Evolutionary conservation across 2,888 invertebrate species (phyloP), one percentile per base, ranked within the genome.

Genomic region (Melipona beecheii): DNA sequence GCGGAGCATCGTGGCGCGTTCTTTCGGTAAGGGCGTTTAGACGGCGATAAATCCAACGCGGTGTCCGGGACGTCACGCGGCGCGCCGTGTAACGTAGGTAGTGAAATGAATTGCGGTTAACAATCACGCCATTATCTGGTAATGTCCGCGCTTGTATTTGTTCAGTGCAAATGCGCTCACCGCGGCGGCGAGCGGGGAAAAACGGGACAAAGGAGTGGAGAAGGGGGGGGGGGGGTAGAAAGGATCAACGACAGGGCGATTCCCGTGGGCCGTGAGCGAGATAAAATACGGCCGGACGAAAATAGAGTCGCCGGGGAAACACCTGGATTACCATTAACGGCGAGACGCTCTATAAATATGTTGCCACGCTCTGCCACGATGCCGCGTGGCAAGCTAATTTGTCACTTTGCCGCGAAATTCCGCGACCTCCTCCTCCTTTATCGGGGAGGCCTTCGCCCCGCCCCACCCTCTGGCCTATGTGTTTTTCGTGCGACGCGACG

Each of bases 311-410:
- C 66, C 70, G 81, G 31, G 83, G 75, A 64, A 81, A 86, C 86
- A 86, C 86, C 86, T 86, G 86, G 86, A 78, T 75, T 72, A 83
- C 86, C 75, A 80, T 86, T 86, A 83, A 65, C 83, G 86, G 76
- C 62, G 31, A 69, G 76, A 65, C 74, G 75, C 77, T 75, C 86
- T 86, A 85, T 85, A 85, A 86, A 85, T 83, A 83, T 80, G 68
- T 75, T 58, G 58, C 75, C 54, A 56, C 60, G 75, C 66, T 79
- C 56, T 56, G 68, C 56, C 62, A 64, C 80, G 65, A 56, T 27
- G 60, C 58, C 52, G 27, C 58, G 13, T 15, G 73, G 58, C 82
- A 79, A 72, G 76, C 79, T 80, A 75, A 86, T 83, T 85, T 85
- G 85, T 85, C 85, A 82, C 79, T 78, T 43, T 82, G 71, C 79